These are phyloP conservation scores for Aramus guarauna DNA, from an alignment of 2,113 vertebrate genomes.

Conservation along the genomic window DNA sequence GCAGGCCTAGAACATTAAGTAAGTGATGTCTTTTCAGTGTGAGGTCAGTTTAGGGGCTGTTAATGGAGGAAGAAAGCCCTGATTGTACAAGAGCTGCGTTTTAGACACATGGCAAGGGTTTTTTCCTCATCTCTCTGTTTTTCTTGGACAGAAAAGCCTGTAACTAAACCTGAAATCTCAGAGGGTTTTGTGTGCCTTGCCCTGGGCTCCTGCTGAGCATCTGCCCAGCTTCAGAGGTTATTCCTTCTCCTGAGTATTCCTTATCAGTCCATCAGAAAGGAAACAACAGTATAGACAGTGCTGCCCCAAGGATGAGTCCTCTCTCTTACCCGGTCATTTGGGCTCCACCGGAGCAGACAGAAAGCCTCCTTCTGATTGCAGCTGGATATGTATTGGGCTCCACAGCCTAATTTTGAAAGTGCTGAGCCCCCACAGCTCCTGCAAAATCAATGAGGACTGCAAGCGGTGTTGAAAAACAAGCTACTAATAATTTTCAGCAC, in stretches of 20 bases:
- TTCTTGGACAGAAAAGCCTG: neutral
- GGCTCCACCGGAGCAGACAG: neutral
- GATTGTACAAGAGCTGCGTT: neutral
- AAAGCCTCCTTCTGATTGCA: neutral
- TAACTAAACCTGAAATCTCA: neutral
- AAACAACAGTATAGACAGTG: neutral
- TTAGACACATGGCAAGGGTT: neutral
- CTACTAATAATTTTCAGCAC: neutral
- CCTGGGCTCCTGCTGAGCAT: neutral
- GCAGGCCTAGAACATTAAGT: neutral
- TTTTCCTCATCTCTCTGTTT: neutral
- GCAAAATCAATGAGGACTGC: constrained; percentile 13
- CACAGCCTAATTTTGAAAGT: neutral
- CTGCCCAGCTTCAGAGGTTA: neutral
- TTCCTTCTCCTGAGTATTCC: neutral
- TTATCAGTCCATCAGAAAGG: neutral
- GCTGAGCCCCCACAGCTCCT: neutral
- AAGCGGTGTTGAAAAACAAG: neutral
- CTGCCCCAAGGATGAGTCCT: neutral
- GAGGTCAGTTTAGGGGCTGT: neutral
- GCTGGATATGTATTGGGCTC: neutral
- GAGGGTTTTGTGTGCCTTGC: neutral
- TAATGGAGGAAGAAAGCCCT: neutral
- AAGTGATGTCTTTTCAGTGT: neutral
- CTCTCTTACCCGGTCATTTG: neutral